A percentile compares a stretch with the other conserved stretches of the same genome.
phyloP scores from a whole-genome alignment of 2,888 invertebrate species.

The Eledona agricola region DNA sequence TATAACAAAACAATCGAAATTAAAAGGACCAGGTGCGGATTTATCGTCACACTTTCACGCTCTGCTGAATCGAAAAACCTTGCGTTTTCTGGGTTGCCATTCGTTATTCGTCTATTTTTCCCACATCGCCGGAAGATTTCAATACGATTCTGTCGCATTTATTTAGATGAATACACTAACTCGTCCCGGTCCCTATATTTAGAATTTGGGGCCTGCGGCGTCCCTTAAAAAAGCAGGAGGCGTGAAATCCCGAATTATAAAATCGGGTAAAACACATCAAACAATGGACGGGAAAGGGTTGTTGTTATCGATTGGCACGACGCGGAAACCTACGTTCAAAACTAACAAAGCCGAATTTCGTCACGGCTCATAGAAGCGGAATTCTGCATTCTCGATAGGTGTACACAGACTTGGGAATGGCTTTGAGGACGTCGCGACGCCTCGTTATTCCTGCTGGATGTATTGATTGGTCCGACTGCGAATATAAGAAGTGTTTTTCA shows the following conservation, averaged over 20 bases:
- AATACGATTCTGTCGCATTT: too few relatives aligned
- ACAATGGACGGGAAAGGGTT: constrained; percentile 2
- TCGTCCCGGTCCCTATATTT: too few relatives aligned
- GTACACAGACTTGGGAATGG: constrained; percentile 2
- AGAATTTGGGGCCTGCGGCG: too few relatives aligned
- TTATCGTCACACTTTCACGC: constrained; percentile 21
- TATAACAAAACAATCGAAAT: constrained; percentile 7
- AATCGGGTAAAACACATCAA: constrained; percentile 18
- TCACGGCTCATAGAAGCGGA: constrained; percentile 21
- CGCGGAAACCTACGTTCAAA: constrained; percentile 6
- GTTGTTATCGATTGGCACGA: constrained; percentile 22
- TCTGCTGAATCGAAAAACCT: constrained; percentile 5
- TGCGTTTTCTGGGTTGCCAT: too few relatives aligned
- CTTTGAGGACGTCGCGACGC: constrained; percentile 5
- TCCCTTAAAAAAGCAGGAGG: too few relatives aligned
- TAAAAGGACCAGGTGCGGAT: constrained; percentile 11
- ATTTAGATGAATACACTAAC: too few relatives aligned
- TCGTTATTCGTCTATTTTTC: too few relatives aligned
- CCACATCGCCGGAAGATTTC: too few relatives aligned
- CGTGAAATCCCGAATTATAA: too few relatives aligned
- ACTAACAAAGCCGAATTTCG: constrained; percentile 20
- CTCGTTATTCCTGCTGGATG: too few relatives aligned
- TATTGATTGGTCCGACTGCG: too few relatives aligned
- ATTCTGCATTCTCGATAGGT: constrained; percentile 13
- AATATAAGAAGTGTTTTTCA: too few relatives aligned